Evolutionary conservation across 2,888 invertebrate species (phyloP).

Genomic region (Eucriotettix oculatus): DNA sequence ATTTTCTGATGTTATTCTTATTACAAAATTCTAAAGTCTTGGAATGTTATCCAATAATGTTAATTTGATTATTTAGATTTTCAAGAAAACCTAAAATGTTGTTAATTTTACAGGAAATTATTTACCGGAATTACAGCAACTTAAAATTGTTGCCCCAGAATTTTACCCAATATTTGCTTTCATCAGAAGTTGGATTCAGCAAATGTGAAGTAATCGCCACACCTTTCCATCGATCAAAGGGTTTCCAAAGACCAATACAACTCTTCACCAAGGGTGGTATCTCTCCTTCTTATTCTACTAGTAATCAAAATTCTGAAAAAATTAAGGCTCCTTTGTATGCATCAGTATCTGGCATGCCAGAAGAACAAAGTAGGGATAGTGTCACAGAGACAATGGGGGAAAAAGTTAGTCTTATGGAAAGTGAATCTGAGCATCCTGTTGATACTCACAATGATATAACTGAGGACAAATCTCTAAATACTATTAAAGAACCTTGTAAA

Average conservation of each 20-base stretch:
- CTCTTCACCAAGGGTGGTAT: slow-evolving; percentile 20
- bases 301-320: not conserved
- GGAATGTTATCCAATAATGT: not conserved
- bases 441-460: no score
- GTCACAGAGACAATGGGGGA: no score
- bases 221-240: slow-evolving; percentile 70
- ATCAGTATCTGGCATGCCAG: not conserved
- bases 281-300: slow-evolving; percentile 1
- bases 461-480: no score
- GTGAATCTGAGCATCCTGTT: no score
- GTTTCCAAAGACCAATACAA: slow-evolving; percentile 65
- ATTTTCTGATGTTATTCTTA: not conserved
- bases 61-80: not conserved
- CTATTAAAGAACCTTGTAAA: no score
- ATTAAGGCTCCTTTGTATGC: not conserved
- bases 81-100: not conserved
- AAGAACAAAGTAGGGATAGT: no score
- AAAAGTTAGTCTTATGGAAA: no score
- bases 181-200: slow-evolving; percentile 80
- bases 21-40: not conserved
- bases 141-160: slow-evolving; percentile 83
- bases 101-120: slow-evolving; percentile 50
- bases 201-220: slow-evolving; percentile 72
- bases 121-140: slow-evolving; percentile 66
- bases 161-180: slow-evolving; percentile 82